Evolutionary conservation across 2,888 invertebrate genomes (phyloP).

Genomic region (Ceriagrion tenellum): DNA sequence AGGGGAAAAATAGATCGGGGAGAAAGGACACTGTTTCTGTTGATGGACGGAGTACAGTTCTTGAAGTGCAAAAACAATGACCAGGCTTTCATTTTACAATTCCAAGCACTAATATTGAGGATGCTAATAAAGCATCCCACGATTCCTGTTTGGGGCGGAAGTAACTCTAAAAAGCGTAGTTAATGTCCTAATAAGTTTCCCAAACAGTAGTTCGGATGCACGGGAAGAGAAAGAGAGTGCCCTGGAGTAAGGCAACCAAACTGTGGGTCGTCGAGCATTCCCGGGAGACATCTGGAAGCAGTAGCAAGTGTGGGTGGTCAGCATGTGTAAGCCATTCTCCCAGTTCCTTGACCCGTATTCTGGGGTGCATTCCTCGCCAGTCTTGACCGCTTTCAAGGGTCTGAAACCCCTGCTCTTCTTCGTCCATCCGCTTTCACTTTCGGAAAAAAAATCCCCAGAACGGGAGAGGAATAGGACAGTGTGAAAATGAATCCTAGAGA

Average conservation of each 20-base stretch:
- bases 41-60: too few relatives aligned
- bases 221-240: not conserved
- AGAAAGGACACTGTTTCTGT: too few relatives aligned
- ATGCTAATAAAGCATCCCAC: too few relatives aligned
- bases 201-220: not conserved
- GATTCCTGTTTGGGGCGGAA: not conserved
- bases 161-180: not conserved
- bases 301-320: constrained; percentile 49
- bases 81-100: too few relatives aligned
- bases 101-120: too few relatives aligned
- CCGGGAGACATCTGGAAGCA: constrained; percentile 33
- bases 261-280: not conserved
- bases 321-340: constrained; percentile 41
- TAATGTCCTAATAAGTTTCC: not conserved
- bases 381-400: not conserved
- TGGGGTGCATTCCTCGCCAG: not conserved
- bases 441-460: constrained; percentile 1
- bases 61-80: too few relatives aligned
- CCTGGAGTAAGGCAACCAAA: not conserved
- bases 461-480: not conserved
- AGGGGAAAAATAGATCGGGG: too few relatives aligned
- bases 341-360: not conserved
- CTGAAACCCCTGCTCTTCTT: not conserved
- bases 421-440: not conserved
- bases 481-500: not conserved